A percentile compares a stretch with the other conserved stretches of the same genome.
These are phyloP conservation scores for Diplazon laetatorius DNA, from an alignment of 2,888 invertebrate genomes.

Conservation along the genomic window DNA sequence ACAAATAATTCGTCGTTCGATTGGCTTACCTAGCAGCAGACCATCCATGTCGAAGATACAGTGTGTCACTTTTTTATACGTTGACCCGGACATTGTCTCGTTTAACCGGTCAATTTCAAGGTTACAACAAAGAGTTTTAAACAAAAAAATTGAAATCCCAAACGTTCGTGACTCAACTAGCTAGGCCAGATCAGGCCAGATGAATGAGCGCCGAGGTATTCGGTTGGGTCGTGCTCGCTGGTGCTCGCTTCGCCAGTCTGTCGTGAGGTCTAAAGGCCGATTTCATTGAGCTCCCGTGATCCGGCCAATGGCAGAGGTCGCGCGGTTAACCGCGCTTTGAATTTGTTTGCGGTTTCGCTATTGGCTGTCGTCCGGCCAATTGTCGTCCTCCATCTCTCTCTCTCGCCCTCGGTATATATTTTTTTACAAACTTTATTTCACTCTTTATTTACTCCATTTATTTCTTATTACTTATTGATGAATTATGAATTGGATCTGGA, in stretches of 20 bases:
- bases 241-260: background rate
- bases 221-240: background rate
- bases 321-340: background rate
- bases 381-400: no score
- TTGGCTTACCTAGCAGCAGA: conserved; percentile 76
- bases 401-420: no score
- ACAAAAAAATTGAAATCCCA: conserved; percentile 42
- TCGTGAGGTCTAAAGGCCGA: background rate
- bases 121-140: conserved; percentile 51
- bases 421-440: no score
- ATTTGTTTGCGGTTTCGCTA: background rate
- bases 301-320: background rate
- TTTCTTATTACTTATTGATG: no score
- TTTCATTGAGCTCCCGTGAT: background rate
- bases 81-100: conserved; percentile 53
- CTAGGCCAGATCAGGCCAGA: conserved; percentile 43
- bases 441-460: no score
- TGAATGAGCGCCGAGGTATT: conserved; percentile 31
- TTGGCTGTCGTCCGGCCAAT: no score
- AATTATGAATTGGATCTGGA: no score
- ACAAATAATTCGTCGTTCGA: conserved; percentile 7
- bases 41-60: conserved; percentile 81
- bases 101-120: conserved; percentile 50
- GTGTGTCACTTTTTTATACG: conserved; percentile 77
- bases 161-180: conserved; percentile 33